These are phyloP conservation scores for Sitta carolinensis DNA, from an alignment of 2,797 vertebrate genomes.

Conservation along the genomic window DNA sequence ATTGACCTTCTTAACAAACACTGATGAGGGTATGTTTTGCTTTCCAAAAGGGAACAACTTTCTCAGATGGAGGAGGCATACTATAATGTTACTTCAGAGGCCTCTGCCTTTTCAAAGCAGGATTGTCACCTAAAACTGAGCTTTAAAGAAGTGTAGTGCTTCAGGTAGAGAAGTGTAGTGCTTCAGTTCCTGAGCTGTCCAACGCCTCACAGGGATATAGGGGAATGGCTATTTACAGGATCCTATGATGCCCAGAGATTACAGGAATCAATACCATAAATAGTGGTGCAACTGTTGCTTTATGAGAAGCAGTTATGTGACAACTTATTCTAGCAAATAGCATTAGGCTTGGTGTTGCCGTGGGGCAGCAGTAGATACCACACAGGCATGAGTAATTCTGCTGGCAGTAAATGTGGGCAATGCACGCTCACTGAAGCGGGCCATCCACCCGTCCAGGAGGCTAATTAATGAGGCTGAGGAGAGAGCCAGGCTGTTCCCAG, in stretches of 20 bases:
- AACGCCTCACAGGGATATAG: not conserved
- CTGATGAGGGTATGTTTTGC: not conserved
- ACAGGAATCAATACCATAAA: not conserved
- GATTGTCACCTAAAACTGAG: not conserved
- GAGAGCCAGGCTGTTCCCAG: conserved; percentile 35
- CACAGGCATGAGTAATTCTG: not conserved
- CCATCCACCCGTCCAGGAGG: not conserved
- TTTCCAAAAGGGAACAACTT: not conserved
- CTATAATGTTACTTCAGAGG: not conserved
- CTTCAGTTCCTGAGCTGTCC: not conserved
- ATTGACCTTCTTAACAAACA: not conserved
- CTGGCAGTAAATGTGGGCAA: not conserved
- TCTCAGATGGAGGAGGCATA: not conserved
- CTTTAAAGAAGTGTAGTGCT: not conserved
- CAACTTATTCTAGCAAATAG: not conserved
- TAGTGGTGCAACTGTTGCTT: not conserved
- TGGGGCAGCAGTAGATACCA: not conserved
- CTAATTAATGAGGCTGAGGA: conserved; percentile 33
- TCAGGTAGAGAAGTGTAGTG: not conserved
- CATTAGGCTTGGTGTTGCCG: not conserved
- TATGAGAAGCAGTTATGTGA: conserved; percentile 26
- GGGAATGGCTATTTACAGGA: not conserved
- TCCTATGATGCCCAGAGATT: not conserved
- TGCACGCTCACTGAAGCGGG: not conserved
- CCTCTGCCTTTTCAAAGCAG: not conserved